Conservation (phyloP, 1,140 invertebrate genomes). For the Eriosoma lanigerum region DNA sequence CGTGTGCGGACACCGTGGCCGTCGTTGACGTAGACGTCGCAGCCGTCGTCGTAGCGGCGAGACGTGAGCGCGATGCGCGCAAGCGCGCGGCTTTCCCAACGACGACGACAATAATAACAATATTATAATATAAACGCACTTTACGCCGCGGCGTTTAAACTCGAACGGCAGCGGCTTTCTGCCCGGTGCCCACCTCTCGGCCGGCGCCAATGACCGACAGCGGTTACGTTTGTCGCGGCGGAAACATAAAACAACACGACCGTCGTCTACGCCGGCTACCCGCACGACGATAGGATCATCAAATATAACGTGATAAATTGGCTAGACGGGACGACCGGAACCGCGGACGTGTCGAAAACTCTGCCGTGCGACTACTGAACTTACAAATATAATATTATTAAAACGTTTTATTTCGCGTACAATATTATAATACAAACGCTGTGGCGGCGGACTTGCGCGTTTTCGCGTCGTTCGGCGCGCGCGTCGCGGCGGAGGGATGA, state of each 20-base stretch:
- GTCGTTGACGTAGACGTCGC: background rate
- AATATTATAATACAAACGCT: no score
- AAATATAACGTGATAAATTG: background rate
- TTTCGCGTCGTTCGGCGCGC: no score
- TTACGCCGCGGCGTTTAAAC: no score
- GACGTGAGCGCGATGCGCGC: background rate
- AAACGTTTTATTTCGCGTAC: no score
- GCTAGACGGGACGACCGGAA: background rate
- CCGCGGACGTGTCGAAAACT: background rate
- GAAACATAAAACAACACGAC: no score
- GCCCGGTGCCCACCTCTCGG: no score
- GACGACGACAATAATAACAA: background rate
- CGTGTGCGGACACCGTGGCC: background rate
- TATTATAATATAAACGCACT: background rate
- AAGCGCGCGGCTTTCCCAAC: slow-evolving; percentile 8
- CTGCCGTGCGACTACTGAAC: background rate
- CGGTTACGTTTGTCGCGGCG: no score
- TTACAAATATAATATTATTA: no score
- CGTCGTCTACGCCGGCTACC: no score
- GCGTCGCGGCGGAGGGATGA: background rate
- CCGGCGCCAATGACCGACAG: no score
- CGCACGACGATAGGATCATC: no score
- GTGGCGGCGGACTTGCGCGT: background rate
- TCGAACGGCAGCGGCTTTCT: no score
- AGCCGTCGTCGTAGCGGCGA: background rate